Evolutionary conservation across 2,797 vertebrate species (phyloP).

Genomic region (Gallinago stenura): DNA sequence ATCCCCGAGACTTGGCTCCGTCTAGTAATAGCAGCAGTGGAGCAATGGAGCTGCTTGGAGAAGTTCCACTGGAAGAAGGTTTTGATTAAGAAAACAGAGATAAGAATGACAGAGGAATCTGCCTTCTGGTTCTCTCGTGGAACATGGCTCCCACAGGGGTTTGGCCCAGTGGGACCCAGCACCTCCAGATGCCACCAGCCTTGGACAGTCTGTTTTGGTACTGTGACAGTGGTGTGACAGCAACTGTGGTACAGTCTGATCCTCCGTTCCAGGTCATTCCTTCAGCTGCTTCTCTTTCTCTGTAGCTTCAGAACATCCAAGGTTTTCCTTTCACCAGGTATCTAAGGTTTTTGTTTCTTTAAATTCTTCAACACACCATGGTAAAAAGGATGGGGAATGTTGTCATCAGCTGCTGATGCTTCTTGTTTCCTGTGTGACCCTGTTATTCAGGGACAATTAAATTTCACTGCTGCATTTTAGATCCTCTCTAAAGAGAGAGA

Average conservation of each 20-base stretch:
- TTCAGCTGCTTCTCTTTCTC: not conserved
- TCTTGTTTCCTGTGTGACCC: not conserved
- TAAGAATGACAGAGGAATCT: not conserved
- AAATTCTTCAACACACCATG: accelerated
- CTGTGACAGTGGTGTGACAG: accelerated
- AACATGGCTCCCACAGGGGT: not conserved
- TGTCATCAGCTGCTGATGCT: not conserved
- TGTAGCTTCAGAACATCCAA: not conserved
- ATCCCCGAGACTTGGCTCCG: not conserved
- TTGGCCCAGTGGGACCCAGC: not conserved
- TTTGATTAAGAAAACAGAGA: not conserved
- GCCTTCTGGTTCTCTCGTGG: not conserved
- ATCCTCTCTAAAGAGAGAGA: not conserved
- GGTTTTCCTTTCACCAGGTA: not conserved
- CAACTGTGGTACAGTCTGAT: accelerated
- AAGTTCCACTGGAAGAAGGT: not conserved
- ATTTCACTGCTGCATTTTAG: not conserved
- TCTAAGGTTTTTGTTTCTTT: not conserved
- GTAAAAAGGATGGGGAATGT: not conserved
- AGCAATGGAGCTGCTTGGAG: not conserved
- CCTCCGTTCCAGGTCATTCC: accelerated
- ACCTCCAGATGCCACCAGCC: not conserved
- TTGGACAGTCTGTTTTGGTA: not conserved
- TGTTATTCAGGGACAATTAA: not conserved
- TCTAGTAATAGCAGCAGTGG: not conserved